Percentiles rank a stretch among this genome's conserved stretches.
Evolutionary conservation across 2,113 vertebrate species (phyloP).

Genomic region (Psettodes erumei): DNA sequence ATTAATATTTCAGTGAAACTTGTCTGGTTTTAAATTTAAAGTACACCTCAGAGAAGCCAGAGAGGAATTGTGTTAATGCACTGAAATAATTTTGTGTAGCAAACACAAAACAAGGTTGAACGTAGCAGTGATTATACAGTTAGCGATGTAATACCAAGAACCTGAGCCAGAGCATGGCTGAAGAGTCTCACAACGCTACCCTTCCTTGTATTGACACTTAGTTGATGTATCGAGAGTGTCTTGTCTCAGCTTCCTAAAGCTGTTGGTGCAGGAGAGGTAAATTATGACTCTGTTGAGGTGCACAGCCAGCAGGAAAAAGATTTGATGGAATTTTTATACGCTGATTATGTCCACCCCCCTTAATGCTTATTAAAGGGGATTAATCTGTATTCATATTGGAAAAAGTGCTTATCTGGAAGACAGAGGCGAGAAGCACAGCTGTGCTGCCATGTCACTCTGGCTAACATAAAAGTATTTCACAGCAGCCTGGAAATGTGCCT

Average conservation of each 20-base stretch:
- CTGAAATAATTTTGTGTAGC: conserved; percentile 30
- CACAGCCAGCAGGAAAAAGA: conserved; percentile 80
- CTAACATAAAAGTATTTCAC: conserved; percentile 88
- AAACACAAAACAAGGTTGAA: conserved; percentile 43
- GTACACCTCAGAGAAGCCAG: conserved; percentile 3
- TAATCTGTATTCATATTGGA: conserved; percentile 90
- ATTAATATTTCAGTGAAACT: conserved; percentile 24
- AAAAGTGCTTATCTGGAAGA: conserved; percentile 87
- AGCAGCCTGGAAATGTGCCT: conserved; percentile 87
- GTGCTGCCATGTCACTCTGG: conserved; percentile 68
- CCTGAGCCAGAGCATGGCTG: conserved; percentile 31
- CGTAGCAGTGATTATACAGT: conserved; percentile 19
- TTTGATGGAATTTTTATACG: conserved; percentile 89
- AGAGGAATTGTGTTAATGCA: conserved; percentile 24
- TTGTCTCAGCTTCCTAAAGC: conserved; percentile 72
- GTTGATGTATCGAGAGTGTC: conserved; percentile 68
- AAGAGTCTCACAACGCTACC: conserved; percentile 27
- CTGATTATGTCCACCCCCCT: conserved; percentile 85
- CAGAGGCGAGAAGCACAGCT: conserved; percentile 76
- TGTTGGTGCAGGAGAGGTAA: conserved; percentile 76
- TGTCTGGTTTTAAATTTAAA: conserved; percentile 19
- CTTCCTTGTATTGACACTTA: conserved; percentile 67
- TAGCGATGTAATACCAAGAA: conserved; percentile 45
- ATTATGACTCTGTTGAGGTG: conserved; percentile 76
- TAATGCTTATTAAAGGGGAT: conserved; percentile 92